Evolutionary conservation across 2,888 invertebrate species (phyloP).

Genomic region (Tetranychus piercei): DNA sequence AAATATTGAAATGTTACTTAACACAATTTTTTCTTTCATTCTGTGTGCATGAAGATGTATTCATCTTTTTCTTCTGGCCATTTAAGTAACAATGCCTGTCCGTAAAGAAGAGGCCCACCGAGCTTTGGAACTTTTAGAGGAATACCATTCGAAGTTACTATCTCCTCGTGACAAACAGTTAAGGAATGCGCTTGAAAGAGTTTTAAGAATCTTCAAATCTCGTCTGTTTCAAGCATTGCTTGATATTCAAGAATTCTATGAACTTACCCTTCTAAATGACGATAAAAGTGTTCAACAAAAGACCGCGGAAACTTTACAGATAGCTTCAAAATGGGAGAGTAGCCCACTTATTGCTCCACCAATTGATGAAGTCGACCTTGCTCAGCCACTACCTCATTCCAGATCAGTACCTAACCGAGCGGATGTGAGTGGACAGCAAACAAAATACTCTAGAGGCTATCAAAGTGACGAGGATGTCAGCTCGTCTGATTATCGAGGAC

Average conservation of each 20-base stretch:
- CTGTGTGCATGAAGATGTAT: not conserved
- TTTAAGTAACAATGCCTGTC: slow-evolving; percentile 14
- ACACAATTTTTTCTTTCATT: not conserved
- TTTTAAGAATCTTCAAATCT: slow-evolving; percentile 95
- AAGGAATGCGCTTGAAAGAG: slow-evolving; percentile 83
- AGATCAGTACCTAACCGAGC: not conserved
- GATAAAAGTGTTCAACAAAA: slow-evolving; percentile 84
- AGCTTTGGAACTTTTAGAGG: slow-evolving; percentile 91
- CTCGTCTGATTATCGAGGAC: not conserved
- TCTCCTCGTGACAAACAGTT: slow-evolving; percentile 87
- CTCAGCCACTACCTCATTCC: not conserved
- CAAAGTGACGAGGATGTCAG: slow-evolving; percentile 10
- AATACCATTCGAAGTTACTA: slow-evolving; percentile 83
- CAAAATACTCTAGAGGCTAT: slow-evolving; percentile 10
- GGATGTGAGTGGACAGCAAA: not conserved
- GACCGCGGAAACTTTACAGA: slow-evolving; percentile 75
- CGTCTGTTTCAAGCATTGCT: slow-evolving; percentile 89
- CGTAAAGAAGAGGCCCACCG: slow-evolving; percentile 62
- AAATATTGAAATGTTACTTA: not conserved
- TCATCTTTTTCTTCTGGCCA: not conserved
- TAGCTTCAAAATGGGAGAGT: slow-evolving; percentile 80
- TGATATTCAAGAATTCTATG: slow-evolving; percentile 98
- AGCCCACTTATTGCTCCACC: slow-evolving; percentile 28
- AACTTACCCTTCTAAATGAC: slow-evolving; percentile 83
- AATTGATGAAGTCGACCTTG: slow-evolving; percentile 4